Percentiles rank a stretch among this genome's conserved stretches.
Conservation (phyloP, 1,140 invertebrate genomes). For the Leptinotarsa defecta region DNA sequence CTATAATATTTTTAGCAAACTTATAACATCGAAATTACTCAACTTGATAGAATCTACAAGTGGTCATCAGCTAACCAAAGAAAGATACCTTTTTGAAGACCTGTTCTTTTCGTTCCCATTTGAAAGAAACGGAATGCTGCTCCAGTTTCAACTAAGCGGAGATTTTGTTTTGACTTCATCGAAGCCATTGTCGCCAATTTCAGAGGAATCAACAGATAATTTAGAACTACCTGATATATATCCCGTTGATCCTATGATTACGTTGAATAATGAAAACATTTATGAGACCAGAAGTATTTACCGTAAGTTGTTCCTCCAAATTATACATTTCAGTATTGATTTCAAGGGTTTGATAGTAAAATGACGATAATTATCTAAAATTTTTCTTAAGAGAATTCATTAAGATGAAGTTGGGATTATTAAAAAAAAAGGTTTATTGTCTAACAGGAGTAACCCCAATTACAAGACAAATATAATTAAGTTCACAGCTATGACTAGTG, state of each 20-base stretch:
- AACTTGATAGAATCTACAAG: conserved; percentile 70
- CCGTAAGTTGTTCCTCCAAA: conserved; percentile 65
- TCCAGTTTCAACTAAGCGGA: conserved; percentile 67
- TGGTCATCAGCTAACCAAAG: conserved; percentile 58
- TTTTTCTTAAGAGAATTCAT: too few species aligned
- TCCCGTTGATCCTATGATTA: conserved; percentile 72
- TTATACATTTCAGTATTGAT: too few species aligned
- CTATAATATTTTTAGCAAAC: conserved; percentile 61
- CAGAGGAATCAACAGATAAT: conserved; percentile 53
- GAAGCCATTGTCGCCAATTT: conserved; percentile 62
- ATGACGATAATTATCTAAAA: too few species aligned
- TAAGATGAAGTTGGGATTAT: too few species aligned
- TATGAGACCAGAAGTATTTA: conserved; percentile 67
- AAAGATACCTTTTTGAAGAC: conserved; percentile 64
- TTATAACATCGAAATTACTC: conserved; percentile 71
- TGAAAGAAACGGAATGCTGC: conserved; percentile 65
- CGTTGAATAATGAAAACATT: conserved; percentile 67
- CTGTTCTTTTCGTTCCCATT: conserved; percentile 61
- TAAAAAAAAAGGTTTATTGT: too few species aligned
- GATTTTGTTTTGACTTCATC: conserved; percentile 69
- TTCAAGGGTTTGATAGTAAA: too few species aligned
- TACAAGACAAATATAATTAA: too few species aligned
- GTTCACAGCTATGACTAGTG: too few species aligned
- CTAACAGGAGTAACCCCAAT: too few species aligned
- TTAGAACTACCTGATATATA: conserved; percentile 69